Evolutionary conservation across 2,113 vertebrate species (phyloP).

Genomic region (Notothenia coriiceps): DNA sequence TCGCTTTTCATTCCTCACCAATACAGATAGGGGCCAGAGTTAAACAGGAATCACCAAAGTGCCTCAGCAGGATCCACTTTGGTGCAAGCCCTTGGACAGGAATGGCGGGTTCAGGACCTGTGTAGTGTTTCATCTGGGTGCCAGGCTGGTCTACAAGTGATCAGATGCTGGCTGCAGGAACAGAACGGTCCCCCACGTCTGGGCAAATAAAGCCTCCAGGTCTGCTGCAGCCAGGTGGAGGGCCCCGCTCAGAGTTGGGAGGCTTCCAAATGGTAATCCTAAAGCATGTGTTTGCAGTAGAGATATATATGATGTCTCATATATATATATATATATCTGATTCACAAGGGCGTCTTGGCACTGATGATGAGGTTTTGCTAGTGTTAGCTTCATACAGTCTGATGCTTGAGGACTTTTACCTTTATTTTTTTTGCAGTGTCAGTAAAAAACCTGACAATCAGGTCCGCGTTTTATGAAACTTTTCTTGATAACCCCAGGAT

Average conservation of each 20-base stretch:
- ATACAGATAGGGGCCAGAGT: background rate
- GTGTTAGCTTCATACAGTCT: background rate
- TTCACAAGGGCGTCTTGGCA: background rate
- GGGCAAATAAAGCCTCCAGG: background rate
- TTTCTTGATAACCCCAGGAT: background rate
- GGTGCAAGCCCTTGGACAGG: background rate
- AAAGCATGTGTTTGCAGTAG: background rate
- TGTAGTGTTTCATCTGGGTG: background rate
- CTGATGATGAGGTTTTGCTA: background rate
- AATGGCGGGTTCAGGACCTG: background rate
- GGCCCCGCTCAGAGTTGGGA: background rate
- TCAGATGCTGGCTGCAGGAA: background rate
- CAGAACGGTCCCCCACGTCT: background rate
- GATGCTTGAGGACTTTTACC: no score
- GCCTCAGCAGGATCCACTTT: background rate
- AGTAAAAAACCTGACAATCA: no score
- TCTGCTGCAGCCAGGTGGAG: background rate
- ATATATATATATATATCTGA: background rate
- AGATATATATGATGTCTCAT: background rate
- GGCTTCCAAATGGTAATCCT: background rate
- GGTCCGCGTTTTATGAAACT: background rate
- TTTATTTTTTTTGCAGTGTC: no score
- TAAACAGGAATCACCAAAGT: background rate
- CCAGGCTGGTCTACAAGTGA: constrained; percentile 3
- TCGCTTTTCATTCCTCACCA: background rate